Conservation (phyloP, 2,888 invertebrate species). For the Trachelus tabidus region DNA sequence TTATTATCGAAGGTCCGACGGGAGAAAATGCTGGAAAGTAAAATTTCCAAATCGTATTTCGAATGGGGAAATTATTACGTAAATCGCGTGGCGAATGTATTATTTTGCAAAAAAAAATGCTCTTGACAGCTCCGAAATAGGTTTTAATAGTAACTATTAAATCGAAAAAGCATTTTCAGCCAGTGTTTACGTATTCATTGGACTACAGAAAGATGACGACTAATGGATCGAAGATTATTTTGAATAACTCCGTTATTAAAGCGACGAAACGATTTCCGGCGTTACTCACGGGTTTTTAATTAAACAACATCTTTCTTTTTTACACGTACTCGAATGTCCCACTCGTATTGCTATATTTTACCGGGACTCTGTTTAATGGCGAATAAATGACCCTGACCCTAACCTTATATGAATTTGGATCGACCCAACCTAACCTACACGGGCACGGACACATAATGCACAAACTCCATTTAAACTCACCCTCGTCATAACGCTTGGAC, state of each 20-base stretch:
- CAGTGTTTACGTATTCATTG: neutral
- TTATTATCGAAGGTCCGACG: neutral
- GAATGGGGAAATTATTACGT: neutral
- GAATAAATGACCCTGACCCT: neutral
- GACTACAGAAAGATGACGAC: too few relatives aligned
- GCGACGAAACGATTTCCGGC: neutral
- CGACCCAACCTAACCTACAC: neutral
- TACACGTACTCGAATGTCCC: neutral
- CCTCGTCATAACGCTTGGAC: neutral
- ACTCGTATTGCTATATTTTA: neutral
- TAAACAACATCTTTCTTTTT: neutral
- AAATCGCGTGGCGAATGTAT: too few relatives aligned
- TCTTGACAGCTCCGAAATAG: too few relatives aligned
- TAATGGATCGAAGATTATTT: neutral
- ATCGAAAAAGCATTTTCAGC: neutral
- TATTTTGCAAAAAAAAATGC: too few relatives aligned
- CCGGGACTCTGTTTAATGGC: neutral
- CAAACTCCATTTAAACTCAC: neutral
- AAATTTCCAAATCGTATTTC: neutral
- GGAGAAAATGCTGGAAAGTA: neutral
- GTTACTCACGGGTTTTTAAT: neutral
- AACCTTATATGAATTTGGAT: neutral
- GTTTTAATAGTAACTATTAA: neutral
- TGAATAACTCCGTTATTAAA: neutral
- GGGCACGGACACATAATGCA: neutral